Percentiles rank a stretch among this genome's conserved stretches.
phyloP scores from a whole-genome alignment of 2,888 invertebrate genomes.

The Brachypalpus laphriformis region DNA sequence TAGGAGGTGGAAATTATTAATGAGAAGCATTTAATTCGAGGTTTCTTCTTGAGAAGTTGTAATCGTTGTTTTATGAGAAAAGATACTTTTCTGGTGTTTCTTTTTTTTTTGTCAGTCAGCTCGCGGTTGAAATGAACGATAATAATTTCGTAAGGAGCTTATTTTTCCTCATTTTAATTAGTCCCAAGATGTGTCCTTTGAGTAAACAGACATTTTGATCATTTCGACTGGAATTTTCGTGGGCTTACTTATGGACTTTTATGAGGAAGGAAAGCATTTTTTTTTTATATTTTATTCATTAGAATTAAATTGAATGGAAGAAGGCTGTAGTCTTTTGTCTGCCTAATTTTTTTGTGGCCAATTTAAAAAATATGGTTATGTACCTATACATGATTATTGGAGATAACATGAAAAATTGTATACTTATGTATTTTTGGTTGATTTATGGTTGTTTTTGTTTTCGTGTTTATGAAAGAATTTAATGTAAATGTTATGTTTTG shows the following conservation, averaged over 20 bases:
- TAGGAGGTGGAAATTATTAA: constrained; percentile 59
- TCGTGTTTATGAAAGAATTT: background rate
- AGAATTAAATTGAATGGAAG: constrained; percentile 1
- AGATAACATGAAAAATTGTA: background rate
- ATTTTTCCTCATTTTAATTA: constrained; percentile 48
- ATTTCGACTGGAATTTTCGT: background rate
- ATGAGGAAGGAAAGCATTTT: background rate
- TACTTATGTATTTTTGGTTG: background rate
- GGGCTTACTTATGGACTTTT: background rate
- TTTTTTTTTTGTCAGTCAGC: background rate
- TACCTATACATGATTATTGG: background rate
- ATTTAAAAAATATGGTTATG: background rate
- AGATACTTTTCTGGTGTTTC: background rate
- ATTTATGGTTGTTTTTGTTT: background rate
- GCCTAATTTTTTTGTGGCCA: background rate
- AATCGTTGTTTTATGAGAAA: constrained; percentile 53
- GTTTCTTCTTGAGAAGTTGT: constrained; percentile 23
- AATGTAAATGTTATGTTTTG: too few relatives aligned
- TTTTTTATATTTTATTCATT: background rate
- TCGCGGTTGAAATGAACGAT: background rate
- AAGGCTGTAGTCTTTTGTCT: background rate
- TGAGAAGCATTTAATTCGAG: constrained; percentile 58
- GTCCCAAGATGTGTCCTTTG: constrained; percentile 13
- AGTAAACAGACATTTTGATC: constrained; percentile 12
- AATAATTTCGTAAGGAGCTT: constrained; percentile 53